A percentile compares a stretch with the other conserved stretches of the same genome.
phyloP scores from a whole-genome alignment of 2,797 vertebrate species.

The Rhadinocentrus ornatus region DNA sequence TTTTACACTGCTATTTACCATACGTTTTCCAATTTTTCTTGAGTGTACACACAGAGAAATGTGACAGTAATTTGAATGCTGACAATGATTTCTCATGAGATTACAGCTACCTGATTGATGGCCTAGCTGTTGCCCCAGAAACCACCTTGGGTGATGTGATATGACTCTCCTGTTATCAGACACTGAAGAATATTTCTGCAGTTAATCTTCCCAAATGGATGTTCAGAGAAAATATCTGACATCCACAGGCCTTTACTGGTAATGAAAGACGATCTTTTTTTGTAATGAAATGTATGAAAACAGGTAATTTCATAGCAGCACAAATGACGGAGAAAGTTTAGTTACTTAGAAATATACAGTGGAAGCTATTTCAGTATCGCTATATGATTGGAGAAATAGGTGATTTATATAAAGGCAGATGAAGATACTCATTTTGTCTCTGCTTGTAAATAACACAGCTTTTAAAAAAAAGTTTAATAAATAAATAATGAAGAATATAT shows the following conservation, averaged over 20 bases:
- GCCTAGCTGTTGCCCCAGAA: constrained; percentile 76
- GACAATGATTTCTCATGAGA: constrained; percentile 69
- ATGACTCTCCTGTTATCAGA: constrained; percentile 74
- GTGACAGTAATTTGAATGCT: constrained; percentile 78
- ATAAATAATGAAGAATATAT: neutral
- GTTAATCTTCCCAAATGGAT: constrained; percentile 77
- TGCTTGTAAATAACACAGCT: neutral
- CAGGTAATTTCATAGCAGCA: constrained; percentile 46
- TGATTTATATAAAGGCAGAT: constrained; percentile 12
- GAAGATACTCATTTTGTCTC: neutral
- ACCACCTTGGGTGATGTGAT: constrained; percentile 77
- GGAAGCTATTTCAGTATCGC: neutral
- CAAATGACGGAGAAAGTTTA: constrained; percentile 43
- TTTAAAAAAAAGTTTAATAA: neutral
- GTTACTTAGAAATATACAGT: constrained; percentile 19
- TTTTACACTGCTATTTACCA: constrained; percentile 38
- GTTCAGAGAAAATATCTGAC: constrained; percentile 54
- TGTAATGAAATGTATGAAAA: constrained; percentile 47
- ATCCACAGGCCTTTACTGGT: constrained; percentile 60
- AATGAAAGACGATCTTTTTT: constrained; percentile 65
- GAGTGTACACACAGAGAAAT: constrained; percentile 53
- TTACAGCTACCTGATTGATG: constrained; percentile 80
- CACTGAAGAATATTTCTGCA: constrained; percentile 75
- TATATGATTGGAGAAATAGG: neutral
- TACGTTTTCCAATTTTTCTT: constrained; percentile 48